Base-by-base conservation (phyloP, 2,113 vertebrate genomes). In the Lonchura striata region DNA sequence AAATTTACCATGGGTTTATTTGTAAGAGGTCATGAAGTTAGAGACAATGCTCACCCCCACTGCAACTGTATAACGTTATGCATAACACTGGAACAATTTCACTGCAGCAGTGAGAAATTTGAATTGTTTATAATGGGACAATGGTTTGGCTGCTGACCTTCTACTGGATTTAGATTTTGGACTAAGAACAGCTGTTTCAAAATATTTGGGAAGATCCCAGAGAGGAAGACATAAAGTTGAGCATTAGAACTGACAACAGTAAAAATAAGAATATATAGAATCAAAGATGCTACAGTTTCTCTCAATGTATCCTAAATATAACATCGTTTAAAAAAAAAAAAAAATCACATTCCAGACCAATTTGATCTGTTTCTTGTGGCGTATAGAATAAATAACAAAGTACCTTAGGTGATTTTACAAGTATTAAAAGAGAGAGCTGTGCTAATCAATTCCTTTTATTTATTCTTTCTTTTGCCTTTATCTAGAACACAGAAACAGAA, bases 361-460 rank as follows among this genome's bases (percentile, higher is more conserved):
- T 69, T 84, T 82, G 61, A 76, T 71, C 35, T 92, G 13, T 66
- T 94, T 92, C 49, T 92, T 83, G 21, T 46, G 27, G n/a, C 4
- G 1, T n/a, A 39, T 49, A 41, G 39, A 71, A 91, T 23, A 90
- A 87, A 86, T 19, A 84, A 44, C 53, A 75, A 78, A 75, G 47
- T n/a, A 82, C 47, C 92, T 90, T 28, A 88, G 63, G 28, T 96
- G 92, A 94, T 96, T 97, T 96, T 97, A 47, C 63, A 94, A 88
- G 69, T 78, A 95, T 88, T 93, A 96, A 94, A 96, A 96, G 72
- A 86, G 60, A 91, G 77, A 97, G 61, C 46, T 96, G 90, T 92
- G 92, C 65, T 86, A 96, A 97, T 97, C 89, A 96, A 97, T 98
- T 96, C 56, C 75, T 97, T 97, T 97, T 95, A 96, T 97, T 98